Base-by-base conservation (phyloP, 1,140 invertebrate species). In the Trypoxylus dichotomus region DNA sequence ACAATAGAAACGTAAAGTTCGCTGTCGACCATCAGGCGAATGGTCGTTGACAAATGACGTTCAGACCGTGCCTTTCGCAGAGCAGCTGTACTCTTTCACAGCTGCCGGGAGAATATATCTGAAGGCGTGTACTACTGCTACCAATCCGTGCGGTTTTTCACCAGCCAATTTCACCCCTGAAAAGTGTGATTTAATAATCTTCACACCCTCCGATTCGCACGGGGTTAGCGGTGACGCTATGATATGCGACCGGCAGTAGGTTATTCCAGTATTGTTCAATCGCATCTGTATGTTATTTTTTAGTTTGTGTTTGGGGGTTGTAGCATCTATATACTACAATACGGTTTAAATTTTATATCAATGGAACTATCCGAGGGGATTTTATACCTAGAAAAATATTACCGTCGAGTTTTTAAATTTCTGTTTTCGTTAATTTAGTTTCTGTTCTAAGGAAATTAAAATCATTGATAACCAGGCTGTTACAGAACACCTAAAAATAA, bases 181-280 rank as follows among this genome's bases (percentile, higher is more conserved):
- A 63, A 63, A 63, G 60, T 63, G 60, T 63, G 60, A 63, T 63
- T 63, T 63, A 63, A 63, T 63, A 63, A 63, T 63, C 60, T 63
- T 63, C 60, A 63, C 60, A 25, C 60, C 60, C 60, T 19, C 60
- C 19, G 60, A 47, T 42, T 42, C 41, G 41, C 41, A 42, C 11
- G 41, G 41, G 41, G 41, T 6, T n/a, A n/a, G n/a, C n/a, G n/a
- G n/a, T 21, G 47, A 58, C 47, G 47, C 6, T 24, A 24, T 63
- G 19, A 63, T 63, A 63, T 58, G 54, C 15, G 5, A 58, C 60
- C 60, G 25, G 60, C 13, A 7, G 60, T 63, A 24, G 13, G 60
- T 63, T 63, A 63, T 63, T 24, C 21, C 10, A 21, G 13, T 6
- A 27, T 24, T 63, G 21, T 63, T 63, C 7, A 11, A 24, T 19